Evolutionary conservation across 2,888 invertebrate species (phyloP), one percentile per base, ranked within the genome.

Genomic region (Rhingia rostrata): DNA sequence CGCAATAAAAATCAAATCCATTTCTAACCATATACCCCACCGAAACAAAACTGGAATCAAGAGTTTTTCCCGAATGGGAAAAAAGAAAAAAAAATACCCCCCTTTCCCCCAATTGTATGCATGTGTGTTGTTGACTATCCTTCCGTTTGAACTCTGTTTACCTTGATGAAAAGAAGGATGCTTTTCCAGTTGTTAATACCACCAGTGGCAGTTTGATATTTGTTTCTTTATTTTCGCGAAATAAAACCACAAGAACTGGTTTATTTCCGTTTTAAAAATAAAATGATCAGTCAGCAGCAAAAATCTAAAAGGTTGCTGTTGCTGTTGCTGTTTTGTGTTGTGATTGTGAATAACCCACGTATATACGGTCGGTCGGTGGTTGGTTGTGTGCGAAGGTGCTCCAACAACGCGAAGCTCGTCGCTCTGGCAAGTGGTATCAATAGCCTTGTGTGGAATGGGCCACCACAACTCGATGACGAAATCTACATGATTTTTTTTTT

Each of bases 71-170:
- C 77, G 37, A 73, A 9, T 56, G 51, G 49, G 32, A 33, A 53
- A 67, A 72, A 64, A 82, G 63, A 56, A 37, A n/a, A 35, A 69
- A 56, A 81, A 56, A 33, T 45, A 37, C 60, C 51, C 43, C 30
- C 37, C 37, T 45, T 22, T 45, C 14, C 61, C 10, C 37, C 14
- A 3, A 12, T 33, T 7, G 30, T n/a, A 0, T 22, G 35, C 6
- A 7, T 56, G 35, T 49, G 22, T 32, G 49, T 2, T 49, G 49
- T 12, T 45, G 43, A 39, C 10, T 53, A 9, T 67, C 66, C 66
- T 77, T 63, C 69, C 53, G 49, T 41, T 69, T 83, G 83, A 84
- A 80, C 66, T 84, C 70, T 84, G 80, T 84, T 84, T 84, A 84
- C 84, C 69, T 79, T 80, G 69, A 66, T 61, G 43, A 54, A 66